Evolutionary conservation across 2,888 invertebrate species (phyloP).

Genomic region (Diabrotica balteata): DNA sequence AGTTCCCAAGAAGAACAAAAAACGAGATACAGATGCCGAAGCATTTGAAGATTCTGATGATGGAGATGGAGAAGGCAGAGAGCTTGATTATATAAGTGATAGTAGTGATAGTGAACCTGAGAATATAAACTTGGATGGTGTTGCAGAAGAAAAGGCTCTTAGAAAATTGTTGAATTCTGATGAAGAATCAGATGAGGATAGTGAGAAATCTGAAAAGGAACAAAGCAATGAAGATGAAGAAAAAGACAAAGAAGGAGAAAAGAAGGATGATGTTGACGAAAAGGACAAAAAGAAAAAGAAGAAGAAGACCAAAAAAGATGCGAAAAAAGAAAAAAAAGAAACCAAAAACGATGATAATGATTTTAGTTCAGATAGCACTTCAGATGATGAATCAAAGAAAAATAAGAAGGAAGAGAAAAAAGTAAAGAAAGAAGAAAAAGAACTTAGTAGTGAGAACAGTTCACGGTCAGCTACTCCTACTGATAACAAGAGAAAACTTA

Average conservation of each 20-base stretch:
- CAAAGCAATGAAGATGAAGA: slow-evolving; percentile 74
- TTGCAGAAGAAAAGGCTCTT: slow-evolving; percentile 75
- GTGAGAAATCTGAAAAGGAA: slow-evolving; percentile 78
- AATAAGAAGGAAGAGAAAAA: slow-evolving; percentile 61
- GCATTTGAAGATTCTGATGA: slow-evolving; percentile 97
- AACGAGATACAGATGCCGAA: slow-evolving; percentile 84
- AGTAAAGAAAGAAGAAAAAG: slow-evolving; percentile 57
- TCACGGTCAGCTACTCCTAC: slow-evolving; percentile 65
- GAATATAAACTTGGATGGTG: slow-evolving; percentile 77
- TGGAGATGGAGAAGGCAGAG: slow-evolving; percentile 94
- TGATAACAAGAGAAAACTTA: slow-evolving; percentile 58
- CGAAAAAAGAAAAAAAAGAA: slow-evolving; percentile 62
- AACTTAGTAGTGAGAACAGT: slow-evolving; percentile 63
- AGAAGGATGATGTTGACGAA: slow-evolving; percentile 64
- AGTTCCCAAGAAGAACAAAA: slow-evolving; percentile 63
- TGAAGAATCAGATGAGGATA: slow-evolving; percentile 86
- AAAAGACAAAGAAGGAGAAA: slow-evolving; percentile 75
- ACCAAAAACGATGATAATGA: slow-evolving; percentile 67
- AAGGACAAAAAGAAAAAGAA: slow-evolving; percentile 70
- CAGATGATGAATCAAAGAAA: slow-evolving; percentile 74
- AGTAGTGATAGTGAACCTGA: slow-evolving; percentile 79
- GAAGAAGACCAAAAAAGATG: slow-evolving; percentile 64
- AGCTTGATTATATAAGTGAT: slow-evolving; percentile 91
- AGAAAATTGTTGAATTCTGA: slow-evolving; percentile 87
- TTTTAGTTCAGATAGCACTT: slow-evolving; percentile 73